These are phyloP conservation scores for Onchidella celtica DNA, from an alignment of 2,888 invertebrate genomes.

Conservation along the genomic window DNA sequence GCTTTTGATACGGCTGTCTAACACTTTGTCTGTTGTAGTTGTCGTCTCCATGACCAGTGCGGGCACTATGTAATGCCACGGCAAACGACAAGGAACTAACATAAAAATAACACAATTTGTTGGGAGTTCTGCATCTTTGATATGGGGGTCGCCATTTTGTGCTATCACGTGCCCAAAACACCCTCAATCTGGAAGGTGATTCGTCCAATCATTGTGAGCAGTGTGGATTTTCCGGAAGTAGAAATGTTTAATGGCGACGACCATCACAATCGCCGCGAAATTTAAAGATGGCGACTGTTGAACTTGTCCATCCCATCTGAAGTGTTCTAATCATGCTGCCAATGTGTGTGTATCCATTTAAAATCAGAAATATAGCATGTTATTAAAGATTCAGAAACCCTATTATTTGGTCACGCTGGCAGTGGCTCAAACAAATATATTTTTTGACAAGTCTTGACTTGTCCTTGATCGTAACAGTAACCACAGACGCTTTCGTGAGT, in stretches of 20 bases:
- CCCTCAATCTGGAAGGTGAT: neutral
- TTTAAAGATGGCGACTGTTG: conserved; percentile 42
- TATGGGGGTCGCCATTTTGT: conserved; percentile 56
- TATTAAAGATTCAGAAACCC: too few relatives aligned
- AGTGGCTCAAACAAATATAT: too few relatives aligned
- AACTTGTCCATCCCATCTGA: too few relatives aligned
- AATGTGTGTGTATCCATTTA: too few relatives aligned
- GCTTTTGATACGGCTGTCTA: conserved; percentile 4
- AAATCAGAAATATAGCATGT: too few relatives aligned
- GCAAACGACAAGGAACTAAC: neutral
- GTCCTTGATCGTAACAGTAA: neutral
- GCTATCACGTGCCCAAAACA: conserved; percentile 48
- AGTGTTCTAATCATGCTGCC: too few relatives aligned
- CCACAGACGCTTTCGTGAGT: neutral
- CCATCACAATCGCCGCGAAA: conserved; percentile 44
- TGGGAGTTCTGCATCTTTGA: neutral
- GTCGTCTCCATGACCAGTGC: conserved; percentile 7
- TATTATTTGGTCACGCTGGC: too few relatives aligned
- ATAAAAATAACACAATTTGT: neutral
- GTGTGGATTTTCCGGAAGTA: neutral
- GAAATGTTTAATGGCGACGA: conserved; percentile 36
- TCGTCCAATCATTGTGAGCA: conserved; percentile 26
- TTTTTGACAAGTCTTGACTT: too few relatives aligned
- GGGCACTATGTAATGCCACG: neutral
- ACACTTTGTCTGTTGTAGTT: conserved; percentile 16